phyloP scores from a whole-genome alignment of 2,113 vertebrate genomes.

The Bombycilla garrulus region DNA sequence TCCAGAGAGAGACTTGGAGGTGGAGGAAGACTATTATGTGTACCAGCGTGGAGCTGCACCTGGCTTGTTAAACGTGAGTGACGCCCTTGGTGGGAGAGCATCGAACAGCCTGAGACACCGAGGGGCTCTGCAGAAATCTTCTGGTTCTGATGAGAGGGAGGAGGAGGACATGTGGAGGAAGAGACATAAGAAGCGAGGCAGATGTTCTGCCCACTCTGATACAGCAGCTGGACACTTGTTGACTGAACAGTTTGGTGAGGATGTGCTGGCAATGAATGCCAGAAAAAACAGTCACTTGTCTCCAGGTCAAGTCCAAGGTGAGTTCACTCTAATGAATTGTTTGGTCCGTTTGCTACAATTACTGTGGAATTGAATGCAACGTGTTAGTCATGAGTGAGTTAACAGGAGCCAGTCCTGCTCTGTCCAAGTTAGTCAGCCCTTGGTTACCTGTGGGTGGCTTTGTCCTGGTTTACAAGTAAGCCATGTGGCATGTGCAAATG shows the following conservation, averaged over 20 bases:
- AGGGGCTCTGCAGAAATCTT: conserved; percentile 25
- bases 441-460: conserved; percentile 52
- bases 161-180: conserved; percentile 20
- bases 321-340: conserved; percentile 11
- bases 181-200: conserved; percentile 29
- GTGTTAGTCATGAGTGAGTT: conserved; percentile 9
- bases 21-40: conserved; percentile 62
- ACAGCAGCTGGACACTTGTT: not conserved
- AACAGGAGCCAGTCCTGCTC: not conserved
- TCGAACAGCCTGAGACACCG: not conserved
- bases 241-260: conserved; percentile 34
- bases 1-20: conserved; percentile 72
- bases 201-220: not conserved
- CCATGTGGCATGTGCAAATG: not conserved
- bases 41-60: not conserved
- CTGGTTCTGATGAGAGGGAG: conserved; percentile 42
- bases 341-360: conserved; percentile 10
- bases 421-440: conserved; percentile 20
- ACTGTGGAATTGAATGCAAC: not conserved
- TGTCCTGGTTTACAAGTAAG: conserved; percentile 29
- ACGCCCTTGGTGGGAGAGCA: not conserved
- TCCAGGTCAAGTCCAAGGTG: conserved; percentile 58
- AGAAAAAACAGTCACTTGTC: conserved; percentile 42
- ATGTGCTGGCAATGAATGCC: conserved; percentile 15
- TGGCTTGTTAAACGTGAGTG: not conserved